Evolutionary conservation across 2,113 vertebrate species (phyloP).

Genomic region (Pogonocichla stellata): DNA sequence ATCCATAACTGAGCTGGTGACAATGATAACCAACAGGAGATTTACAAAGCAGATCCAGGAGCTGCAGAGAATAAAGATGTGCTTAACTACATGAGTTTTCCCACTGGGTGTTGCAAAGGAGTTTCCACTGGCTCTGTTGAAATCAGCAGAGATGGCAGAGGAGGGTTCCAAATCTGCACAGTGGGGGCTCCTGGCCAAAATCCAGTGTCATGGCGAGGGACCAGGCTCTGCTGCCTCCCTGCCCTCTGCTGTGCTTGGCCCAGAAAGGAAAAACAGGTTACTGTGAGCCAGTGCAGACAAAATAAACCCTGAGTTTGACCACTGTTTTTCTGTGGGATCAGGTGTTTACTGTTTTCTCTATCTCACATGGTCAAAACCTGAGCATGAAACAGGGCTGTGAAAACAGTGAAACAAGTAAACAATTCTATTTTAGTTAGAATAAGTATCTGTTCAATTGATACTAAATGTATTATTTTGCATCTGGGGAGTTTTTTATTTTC

Average conservation of each 20-base stretch:
- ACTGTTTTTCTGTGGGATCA: neutral
- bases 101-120: neutral
- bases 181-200: neutral
- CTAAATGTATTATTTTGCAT: neutral
- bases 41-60: neutral
- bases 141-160: neutral
- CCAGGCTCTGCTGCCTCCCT: neutral
- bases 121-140: neutral
- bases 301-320: neutral
- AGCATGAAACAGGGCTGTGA: neutral
- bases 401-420: neutral
- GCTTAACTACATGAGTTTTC: neutral
- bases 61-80: neutral
- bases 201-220: rapidly evolving
- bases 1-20: constrained; percentile 3
- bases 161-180: neutral
- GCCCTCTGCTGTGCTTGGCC: neutral
- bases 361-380: neutral
- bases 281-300: neutral
- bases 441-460: neutral
- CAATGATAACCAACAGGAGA: neutral
- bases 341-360: neutral
- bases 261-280: neutral
- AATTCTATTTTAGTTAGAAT: neutral
- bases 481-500: neutral